Evolutionary conservation across 2,113 vertebrate species (phyloP).

Genomic region (Rynchops niger): DNA sequence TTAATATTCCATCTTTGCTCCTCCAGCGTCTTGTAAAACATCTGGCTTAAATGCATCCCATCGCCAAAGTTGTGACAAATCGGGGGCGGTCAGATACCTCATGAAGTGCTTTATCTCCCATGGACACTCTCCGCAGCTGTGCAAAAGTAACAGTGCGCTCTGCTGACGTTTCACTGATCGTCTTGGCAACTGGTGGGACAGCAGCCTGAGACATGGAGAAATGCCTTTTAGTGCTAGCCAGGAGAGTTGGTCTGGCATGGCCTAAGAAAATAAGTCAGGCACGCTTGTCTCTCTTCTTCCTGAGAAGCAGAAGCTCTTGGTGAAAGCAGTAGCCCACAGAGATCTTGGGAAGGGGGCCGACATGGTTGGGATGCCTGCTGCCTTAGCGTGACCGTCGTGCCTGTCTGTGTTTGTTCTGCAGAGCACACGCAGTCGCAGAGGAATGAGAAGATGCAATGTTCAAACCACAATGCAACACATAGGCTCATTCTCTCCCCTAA

Average conservation of each 20-base stretch:
- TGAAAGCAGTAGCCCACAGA: not conserved
- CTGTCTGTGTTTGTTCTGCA: not conserved
- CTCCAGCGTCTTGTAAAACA: not conserved
- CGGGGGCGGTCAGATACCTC: not conserved
- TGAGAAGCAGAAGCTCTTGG: not conserved
- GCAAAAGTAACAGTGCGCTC: not conserved
- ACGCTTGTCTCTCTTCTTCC: not conserved
- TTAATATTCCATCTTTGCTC: not conserved
- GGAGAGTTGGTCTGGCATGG: not conserved
- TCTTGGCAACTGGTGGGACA: not conserved
- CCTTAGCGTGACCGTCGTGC: fast-evolving
- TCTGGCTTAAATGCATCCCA: not conserved
- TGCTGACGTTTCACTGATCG: fast-evolving
- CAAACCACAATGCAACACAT: constrained; percentile 3
- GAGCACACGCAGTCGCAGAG: not conserved
- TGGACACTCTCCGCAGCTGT: not conserved
- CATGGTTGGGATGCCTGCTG: not conserved
- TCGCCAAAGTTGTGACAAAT: not conserved
- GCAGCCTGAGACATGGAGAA: not conserved
- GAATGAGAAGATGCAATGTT: not conserved
- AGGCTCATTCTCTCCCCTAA: not conserved
- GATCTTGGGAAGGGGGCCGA: not conserved
- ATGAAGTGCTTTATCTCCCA: not conserved
- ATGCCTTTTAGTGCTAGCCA: not conserved
- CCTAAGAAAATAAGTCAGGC: not conserved